phyloP scores from a whole-genome alignment of 92 coral and sea anemone genomes.

The Muricea muricata region DNA sequence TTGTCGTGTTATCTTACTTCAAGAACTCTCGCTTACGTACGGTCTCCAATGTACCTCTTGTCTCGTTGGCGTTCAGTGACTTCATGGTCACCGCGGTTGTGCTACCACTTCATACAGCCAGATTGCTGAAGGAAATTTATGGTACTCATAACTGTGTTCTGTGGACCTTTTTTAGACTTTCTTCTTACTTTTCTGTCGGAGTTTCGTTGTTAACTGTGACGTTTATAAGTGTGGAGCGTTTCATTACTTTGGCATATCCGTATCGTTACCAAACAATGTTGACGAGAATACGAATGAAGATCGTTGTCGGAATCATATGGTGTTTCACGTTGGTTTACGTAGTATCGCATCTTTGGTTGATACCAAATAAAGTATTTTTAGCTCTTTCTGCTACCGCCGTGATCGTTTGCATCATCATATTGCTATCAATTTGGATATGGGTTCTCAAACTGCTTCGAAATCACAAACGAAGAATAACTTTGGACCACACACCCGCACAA shows the following conservation, averaged over 20 bases:
- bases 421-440: constrained; percentile 13
- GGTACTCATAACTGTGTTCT: neutral
- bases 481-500: neutral
- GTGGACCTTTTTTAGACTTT: neutral
- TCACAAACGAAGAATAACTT: constrained; percentile 5
- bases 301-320: neutral
- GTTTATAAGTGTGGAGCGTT: constrained; percentile 11
- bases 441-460: neutral
- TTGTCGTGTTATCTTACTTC: neutral
- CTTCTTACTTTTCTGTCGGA: neutral
- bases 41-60: neutral
- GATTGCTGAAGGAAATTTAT: neutral
- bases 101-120: neutral
- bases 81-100: constrained; percentile 3
- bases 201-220: neutral
- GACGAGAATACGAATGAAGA: neutral
- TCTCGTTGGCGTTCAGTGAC: neutral
- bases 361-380: neutral
- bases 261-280: neutral
- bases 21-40: neutral
- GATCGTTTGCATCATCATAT: neutral
- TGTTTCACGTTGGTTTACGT: neutral
- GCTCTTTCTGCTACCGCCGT: neutral
- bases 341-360: neutral
- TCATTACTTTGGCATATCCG: constrained; percentile 17